These are phyloP conservation scores for Drosophila novamexicana DNA, from an alignment of 1,140 invertebrate species.

Conservation along the genomic window DNA sequence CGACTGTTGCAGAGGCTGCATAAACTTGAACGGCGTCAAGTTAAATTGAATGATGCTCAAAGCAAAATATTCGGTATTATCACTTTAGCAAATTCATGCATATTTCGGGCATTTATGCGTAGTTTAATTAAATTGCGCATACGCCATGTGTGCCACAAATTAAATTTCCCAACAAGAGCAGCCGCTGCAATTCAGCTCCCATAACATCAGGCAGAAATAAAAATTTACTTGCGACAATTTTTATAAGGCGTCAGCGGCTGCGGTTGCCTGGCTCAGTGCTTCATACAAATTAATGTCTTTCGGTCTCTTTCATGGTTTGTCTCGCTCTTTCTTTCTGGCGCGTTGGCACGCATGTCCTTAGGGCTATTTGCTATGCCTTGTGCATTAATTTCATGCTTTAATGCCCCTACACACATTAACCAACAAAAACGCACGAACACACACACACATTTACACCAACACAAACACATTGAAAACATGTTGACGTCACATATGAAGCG, in stretches of 20 bases:
- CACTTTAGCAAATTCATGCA: slow-evolving; percentile 8
- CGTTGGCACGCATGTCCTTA: slow-evolving; percentile 53
- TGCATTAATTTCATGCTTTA: slow-evolving; percentile 69
- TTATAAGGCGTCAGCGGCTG: slow-evolving; percentile 37
- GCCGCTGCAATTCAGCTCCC: slow-evolving; percentile 19
- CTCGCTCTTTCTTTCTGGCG: not conserved
- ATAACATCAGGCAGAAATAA: slow-evolving; percentile 44
- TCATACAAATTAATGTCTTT: slow-evolving; percentile 48
- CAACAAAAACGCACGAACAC: slow-evolving; percentile 19
- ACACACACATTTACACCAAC: slow-evolving; percentile 4
- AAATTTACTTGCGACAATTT: slow-evolving; percentile 60
- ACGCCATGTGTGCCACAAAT: slow-evolving; percentile 55
- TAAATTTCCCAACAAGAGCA: slow-evolving; percentile 50
- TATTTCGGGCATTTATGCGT: slow-evolving; percentile 6
- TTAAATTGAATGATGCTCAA: slow-evolving; percentile 7
- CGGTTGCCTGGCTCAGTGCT: slow-evolving; percentile 39
- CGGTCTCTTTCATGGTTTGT: slow-evolving; percentile 6
- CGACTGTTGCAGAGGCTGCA: no score
- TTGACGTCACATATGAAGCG: slow-evolving; percentile 48
- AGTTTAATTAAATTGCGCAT: slow-evolving; percentile 55
- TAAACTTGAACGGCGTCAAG: not conserved
- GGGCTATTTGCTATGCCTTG: slow-evolving; percentile 59
- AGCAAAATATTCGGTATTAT: not conserved
- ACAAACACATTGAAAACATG: not conserved
- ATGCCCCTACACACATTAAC: slow-evolving; percentile 45